phyloP scores from a whole-genome alignment of 2,888 invertebrate species.

The Eudemis profundana region DNA sequence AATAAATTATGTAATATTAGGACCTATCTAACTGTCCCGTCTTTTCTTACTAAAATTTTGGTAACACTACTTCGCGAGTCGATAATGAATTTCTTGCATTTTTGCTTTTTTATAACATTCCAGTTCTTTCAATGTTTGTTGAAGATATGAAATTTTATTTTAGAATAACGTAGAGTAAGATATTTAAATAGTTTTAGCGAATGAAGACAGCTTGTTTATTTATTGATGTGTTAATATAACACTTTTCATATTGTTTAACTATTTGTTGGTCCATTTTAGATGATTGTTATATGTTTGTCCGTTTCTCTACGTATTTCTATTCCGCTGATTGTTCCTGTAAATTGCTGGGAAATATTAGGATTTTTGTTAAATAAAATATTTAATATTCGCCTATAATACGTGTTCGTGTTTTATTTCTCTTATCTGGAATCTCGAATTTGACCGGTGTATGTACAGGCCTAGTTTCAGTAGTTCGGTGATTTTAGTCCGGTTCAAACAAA shows the following conservation, averaged over 20 bases:
- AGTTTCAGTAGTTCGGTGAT: too few species aligned
- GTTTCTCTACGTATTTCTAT: slow-evolving; percentile 38
- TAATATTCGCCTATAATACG: slow-evolving; percentile 77
- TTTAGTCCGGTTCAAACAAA: too few species aligned
- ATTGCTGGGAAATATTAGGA: slow-evolving; percentile 70
- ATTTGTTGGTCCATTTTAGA: slow-evolving; percentile 32
- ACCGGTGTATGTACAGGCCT: too few species aligned
- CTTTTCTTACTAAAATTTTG: slow-evolving; percentile 68
- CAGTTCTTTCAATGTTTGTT: slow-evolving; percentile 66
- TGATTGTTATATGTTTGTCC: slow-evolving; percentile 28
- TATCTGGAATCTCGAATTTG: background rate
- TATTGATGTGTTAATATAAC: slow-evolving; percentile 19
- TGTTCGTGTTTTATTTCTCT: slow-evolving; percentile 57
- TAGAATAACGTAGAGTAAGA: slow-evolving; percentile 70
- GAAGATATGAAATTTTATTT: slow-evolving; percentile 69
- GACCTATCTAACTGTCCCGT: slow-evolving; percentile 65
- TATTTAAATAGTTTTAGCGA: slow-evolving; percentile 50
- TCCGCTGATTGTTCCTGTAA: slow-evolving; percentile 64
- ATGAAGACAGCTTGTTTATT: slow-evolving; percentile 33
- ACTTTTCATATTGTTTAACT: slow-evolving; percentile 32
- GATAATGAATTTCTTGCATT: slow-evolving; percentile 36
- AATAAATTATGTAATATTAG: slow-evolving; percentile 53
- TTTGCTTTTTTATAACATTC: slow-evolving; percentile 63
- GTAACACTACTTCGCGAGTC: slow-evolving; percentile 66
- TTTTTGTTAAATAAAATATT: slow-evolving; percentile 79